Evolutionary conservation across 2,888 invertebrate genomes (phyloP).

Genomic region (Perdita meconis): DNA sequence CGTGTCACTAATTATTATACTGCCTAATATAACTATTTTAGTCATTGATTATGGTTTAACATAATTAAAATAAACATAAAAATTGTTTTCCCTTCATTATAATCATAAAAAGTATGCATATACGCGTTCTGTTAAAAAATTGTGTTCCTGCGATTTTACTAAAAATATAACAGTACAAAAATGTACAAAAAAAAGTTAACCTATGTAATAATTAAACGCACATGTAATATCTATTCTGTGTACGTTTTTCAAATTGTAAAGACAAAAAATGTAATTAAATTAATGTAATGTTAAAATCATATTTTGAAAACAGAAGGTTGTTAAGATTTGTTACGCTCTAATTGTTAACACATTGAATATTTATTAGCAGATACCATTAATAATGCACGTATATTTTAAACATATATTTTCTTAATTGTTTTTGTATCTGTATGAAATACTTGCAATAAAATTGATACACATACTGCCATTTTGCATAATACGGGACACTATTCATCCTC

Average conservation of each 20-base stretch:
- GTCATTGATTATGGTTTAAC: constrained; percentile 20
- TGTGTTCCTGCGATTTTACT: constrained; percentile 9
- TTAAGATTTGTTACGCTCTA: constrained; percentile 33
- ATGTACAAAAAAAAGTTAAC: constrained; percentile 22
- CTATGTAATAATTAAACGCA: constrained; percentile 11
- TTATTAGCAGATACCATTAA: constrained; percentile 40
- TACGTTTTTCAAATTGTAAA: not conserved
- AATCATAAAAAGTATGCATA: constrained; percentile 22
- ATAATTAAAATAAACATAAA: constrained; percentile 29
- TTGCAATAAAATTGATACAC: constrained; percentile 62
- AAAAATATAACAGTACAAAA: constrained; percentile 23
- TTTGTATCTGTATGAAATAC: constrained; percentile 53
- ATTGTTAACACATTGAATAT: constrained; percentile 56
- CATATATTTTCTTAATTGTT: constrained; percentile 45
- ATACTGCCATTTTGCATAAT: constrained; percentile 43
- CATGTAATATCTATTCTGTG: not conserved
- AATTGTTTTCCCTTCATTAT: constrained; percentile 20
- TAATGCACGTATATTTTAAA: constrained; percentile 57
- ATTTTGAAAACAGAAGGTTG: constrained; percentile 19
- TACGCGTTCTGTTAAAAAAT: constrained; percentile 15
- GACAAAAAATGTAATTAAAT: not conserved
- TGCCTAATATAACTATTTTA: constrained; percentile 21
- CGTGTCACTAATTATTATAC: constrained; percentile 8
- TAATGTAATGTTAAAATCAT: not conserved
- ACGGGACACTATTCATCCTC: constrained; percentile 7